A percentile compares a stretch with the other conserved stretches of the same genome.
These are phyloP conservation scores for Aphidius gifuensis DNA, from an alignment of 1,140 invertebrate species.

Conservation along the genomic window DNA sequence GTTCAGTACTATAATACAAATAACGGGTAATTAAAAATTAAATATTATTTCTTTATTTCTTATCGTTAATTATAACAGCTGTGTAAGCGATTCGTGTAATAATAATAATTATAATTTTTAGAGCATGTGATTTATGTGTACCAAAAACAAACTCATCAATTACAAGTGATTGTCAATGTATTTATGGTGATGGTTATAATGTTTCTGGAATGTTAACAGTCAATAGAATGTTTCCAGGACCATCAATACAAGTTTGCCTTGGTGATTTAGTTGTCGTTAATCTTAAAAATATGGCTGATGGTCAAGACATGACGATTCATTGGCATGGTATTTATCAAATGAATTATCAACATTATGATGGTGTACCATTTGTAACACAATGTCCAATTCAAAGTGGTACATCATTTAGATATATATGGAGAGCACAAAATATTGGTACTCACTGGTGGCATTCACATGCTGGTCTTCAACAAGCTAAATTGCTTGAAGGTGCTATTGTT, in stretches of 20 bases:
- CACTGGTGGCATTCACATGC: slow-evolving; percentile 91
- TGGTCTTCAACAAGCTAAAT: slow-evolving; percentile 81
- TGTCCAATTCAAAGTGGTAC: slow-evolving; percentile 83
- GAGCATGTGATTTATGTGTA: slow-evolving; percentile 37
- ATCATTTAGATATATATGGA: slow-evolving; percentile 80
- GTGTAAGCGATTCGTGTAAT: background rate
- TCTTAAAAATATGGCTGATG: slow-evolving; percentile 76
- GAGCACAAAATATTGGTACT: slow-evolving; percentile 70
- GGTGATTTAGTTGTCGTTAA: slow-evolving; percentile 82
- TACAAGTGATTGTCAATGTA: background rate
- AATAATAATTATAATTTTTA: background rate
- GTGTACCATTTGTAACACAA: slow-evolving; percentile 86
- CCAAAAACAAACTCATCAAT: slow-evolving; percentile 42
- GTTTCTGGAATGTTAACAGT: slow-evolving; percentile 68
- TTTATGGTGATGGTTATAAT: background rate
- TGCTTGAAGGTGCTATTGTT: slow-evolving; percentile 69
- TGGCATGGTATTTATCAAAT: slow-evolving; percentile 84
- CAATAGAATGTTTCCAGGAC: slow-evolving; percentile 82
- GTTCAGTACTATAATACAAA: slow-evolving; percentile 77
- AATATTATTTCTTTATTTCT: no score
- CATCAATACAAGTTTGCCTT: slow-evolving; percentile 82
- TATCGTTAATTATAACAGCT: no score
- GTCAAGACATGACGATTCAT: slow-evolving; percentile 79
- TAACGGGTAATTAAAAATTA: slow-evolving; percentile 61
- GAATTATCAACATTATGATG: slow-evolving; percentile 83